A percentile compares a stretch with the other conserved stretches of the same genome.
Evolutionary conservation across 2,113 vertebrate species (phyloP).

Genomic region (Hippocampus barbouri): DNA sequence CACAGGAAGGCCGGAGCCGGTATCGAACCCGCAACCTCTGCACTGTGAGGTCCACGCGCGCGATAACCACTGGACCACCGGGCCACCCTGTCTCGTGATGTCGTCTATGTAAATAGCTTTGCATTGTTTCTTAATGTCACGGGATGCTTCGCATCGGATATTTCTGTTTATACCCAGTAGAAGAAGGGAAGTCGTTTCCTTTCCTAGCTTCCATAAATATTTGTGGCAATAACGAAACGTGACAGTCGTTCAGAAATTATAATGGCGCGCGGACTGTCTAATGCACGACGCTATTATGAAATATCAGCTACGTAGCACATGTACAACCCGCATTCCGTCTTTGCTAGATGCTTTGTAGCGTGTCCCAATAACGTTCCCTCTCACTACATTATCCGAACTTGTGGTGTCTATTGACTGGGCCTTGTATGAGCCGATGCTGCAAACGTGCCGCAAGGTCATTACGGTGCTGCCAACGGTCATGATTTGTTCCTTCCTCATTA

Average conservation of each 20-base stretch:
- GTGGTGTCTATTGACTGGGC: neutral
- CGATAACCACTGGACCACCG: too few relatives aligned
- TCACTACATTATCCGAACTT: neutral
- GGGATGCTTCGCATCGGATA: slow-evolving; percentile 21
- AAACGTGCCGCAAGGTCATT: neutral
- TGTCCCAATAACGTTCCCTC: neutral
- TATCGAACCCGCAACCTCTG: too few relatives aligned
- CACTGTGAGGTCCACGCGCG: too few relatives aligned
- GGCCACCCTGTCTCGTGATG: neutral
- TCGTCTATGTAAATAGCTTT: slow-evolving; percentile 30
- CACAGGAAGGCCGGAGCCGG: too few relatives aligned
- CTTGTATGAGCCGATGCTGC: neutral
- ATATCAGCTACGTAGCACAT: neutral
- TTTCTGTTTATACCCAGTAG: slow-evolving; percentile 42
- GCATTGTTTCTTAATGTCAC: slow-evolving; percentile 29
- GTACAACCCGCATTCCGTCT: neutral
- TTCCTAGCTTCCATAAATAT: slow-evolving; percentile 58
- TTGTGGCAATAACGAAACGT: slow-evolving; percentile 43
- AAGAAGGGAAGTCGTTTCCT: slow-evolving; percentile 25
- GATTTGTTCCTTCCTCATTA: slow-evolving; percentile 34
- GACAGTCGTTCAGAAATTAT: slow-evolving; percentile 7
- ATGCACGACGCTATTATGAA: neutral
- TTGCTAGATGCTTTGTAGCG: neutral
- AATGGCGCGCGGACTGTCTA: neutral
- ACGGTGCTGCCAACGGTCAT: slow-evolving; percentile 10